Conservation (phyloP, 2,888 invertebrate species). For the Calliphora vomitoria region DNA sequence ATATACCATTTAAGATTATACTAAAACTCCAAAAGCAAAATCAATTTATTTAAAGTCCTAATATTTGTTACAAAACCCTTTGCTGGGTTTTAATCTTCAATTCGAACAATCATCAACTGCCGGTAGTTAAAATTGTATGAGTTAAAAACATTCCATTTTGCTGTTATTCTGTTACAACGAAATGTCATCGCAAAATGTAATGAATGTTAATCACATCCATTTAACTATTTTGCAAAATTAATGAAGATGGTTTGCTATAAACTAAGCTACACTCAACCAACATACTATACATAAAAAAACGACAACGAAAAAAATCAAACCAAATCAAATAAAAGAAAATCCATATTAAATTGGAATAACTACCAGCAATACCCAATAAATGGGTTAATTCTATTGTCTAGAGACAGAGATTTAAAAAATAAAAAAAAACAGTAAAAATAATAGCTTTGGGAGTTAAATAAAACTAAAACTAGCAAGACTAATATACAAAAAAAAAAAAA, state of each 20-base stretch:
- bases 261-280: constrained; percentile 7
- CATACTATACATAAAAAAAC: background rate
- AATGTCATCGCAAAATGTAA: constrained; percentile 70
- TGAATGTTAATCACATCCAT: constrained; percentile 71
- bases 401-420: constrained; percentile 42
- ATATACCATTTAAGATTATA: too few species aligned
- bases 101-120: background rate
- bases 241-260: constrained; percentile 60
- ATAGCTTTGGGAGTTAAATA: constrained; percentile 24
- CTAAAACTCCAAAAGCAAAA: too few species aligned
- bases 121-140: background rate
- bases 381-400: constrained; percentile 69
- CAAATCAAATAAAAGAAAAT: constrained; percentile 31
- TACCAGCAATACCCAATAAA: constrained; percentile 47
- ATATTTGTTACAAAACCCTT: background rate
- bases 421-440: constrained; percentile 26
- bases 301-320: background rate
- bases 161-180: constrained; percentile 16
- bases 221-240: constrained; percentile 72
- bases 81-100: background rate
- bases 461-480: constrained; percentile 3
- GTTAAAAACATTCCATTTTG: background rate
- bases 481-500: background rate
- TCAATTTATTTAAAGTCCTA: too few species aligned
- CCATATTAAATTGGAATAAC: constrained; percentile 47